Percentiles rank a stretch among this genome's conserved stretches.
These are phyloP conservation scores for Oxyruncus cristatus DNA, from an alignment of 2,113 vertebrate genomes.

Conservation along the genomic window DNA sequence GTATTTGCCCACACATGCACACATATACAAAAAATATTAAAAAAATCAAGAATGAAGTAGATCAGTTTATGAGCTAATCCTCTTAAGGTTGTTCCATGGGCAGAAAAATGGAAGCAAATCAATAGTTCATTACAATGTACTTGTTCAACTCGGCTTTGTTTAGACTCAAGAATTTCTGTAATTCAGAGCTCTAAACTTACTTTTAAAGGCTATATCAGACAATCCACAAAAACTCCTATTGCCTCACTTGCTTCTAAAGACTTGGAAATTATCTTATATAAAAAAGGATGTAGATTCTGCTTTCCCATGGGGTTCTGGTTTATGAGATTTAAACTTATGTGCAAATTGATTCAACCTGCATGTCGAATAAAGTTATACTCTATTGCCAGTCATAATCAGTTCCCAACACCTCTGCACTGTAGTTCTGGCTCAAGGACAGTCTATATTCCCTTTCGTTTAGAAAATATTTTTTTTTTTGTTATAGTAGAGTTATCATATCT, in stretches of 20 bases:
- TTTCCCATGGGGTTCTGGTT: background rate
- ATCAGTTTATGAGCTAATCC: background rate
- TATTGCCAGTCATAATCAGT: background rate
- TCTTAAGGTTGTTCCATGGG: background rate
- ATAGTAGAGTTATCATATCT: background rate
- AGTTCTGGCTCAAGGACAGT: background rate
- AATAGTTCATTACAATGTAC: background rate
- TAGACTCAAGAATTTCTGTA: background rate
- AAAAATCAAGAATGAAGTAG: background rate
- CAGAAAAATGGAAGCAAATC: background rate
- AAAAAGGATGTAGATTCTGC: background rate
- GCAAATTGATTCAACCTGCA: background rate
- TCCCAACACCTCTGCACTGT: background rate
- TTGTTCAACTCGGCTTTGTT: background rate
- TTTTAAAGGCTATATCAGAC: background rate
- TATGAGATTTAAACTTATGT: background rate
- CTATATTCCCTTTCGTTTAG: background rate
- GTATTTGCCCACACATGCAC: background rate
- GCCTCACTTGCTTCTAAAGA: background rate
- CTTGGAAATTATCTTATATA: background rate
- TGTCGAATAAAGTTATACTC: background rate
- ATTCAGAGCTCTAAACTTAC: background rate
- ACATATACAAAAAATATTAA: background rate
- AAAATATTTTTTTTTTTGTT: background rate
- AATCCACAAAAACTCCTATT: background rate